Evolutionary conservation across 2,797 vertebrate species (phyloP).

Genomic region (Myripristis murdjan): DNA sequence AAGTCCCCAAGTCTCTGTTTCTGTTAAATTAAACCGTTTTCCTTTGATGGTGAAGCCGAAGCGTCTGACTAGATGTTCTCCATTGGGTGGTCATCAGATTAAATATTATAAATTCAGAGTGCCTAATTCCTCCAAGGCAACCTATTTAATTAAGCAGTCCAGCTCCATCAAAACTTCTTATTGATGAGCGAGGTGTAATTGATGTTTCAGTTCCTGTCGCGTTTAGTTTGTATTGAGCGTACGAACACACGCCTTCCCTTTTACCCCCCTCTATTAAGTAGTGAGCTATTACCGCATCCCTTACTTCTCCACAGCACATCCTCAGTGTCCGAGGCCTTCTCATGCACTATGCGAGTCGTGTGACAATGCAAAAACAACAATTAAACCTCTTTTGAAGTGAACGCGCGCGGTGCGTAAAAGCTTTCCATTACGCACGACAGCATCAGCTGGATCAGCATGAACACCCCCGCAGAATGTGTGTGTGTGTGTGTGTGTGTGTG

Average conservation of each 20-base stretch:
- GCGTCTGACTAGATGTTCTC: conserved; percentile 69
- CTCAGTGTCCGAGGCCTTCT: conserved; percentile 46
- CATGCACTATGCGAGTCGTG: conserved; percentile 53
- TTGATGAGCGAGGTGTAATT: conserved; percentile 72
- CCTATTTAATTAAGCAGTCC: conserved; percentile 71
- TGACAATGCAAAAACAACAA: conserved; percentile 68
- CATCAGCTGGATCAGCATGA: conserved; percentile 60
- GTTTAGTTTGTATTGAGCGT: conserved; percentile 66
- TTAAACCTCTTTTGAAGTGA: conserved; percentile 57
- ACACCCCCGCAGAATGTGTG: conserved; percentile 1
- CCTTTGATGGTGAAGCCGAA: conserved; percentile 49
- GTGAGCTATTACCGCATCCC: conserved; percentile 71
- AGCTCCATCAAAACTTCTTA: conserved; percentile 71
- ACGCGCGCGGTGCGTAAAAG: conserved; percentile 78
- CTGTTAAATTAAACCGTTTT: conserved; percentile 32
- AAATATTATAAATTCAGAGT: conserved; percentile 51
- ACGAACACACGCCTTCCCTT: conserved; percentile 66
- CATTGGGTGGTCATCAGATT: conserved; percentile 70
- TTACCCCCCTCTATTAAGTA: conserved; percentile 57
- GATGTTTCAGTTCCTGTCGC: conserved; percentile 61
- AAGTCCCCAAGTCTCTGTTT: conserved; percentile 35
- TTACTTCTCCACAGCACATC: conserved; percentile 64
- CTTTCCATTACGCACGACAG: conserved; percentile 76
- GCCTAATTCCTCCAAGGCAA: conserved; percentile 36
- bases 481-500: conserved; percentile 23